phyloP scores from a whole-genome alignment of 2,113 vertebrate genomes.

The Boleophthalmus pectinirostris region DNA sequence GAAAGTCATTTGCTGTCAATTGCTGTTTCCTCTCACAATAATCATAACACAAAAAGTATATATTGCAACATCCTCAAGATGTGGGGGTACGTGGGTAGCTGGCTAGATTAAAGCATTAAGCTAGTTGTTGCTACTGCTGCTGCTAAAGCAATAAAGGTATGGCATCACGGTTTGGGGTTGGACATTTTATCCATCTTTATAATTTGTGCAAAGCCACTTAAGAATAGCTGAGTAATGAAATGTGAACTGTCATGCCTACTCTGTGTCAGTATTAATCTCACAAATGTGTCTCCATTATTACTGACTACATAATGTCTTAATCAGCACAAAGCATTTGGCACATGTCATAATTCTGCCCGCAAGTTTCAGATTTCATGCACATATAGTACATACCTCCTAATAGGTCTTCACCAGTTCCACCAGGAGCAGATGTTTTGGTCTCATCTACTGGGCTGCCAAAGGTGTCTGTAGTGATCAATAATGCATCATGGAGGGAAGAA shows the following conservation, averaged over 20 bases:
- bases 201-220: conserved; percentile 22
- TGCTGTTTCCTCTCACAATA: too few relatives aligned
- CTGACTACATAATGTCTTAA: conserved; percentile 21
- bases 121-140: background rate
- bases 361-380: background rate
- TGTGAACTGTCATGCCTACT: conserved; percentile 32
- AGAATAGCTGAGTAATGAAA: conserved; percentile 9
- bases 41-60: too few relatives aligned
- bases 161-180: background rate
- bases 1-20: too few relatives aligned
- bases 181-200: conserved; percentile 20
- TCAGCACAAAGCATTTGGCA: conserved; percentile 6
- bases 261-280: conserved; percentile 16
- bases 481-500: conserved; percentile 78
- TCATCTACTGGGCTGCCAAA: conserved; percentile 85
- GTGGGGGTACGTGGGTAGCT: too few relatives aligned
- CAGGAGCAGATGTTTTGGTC: conserved; percentile 80
- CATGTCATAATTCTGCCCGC: background rate
- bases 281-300: conserved; percentile 21
- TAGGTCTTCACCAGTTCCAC: conserved; percentile 87
- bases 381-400: conserved; percentile 84
- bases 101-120: too few relatives aligned
- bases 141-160: background rate
- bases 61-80: too few relatives aligned
- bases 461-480: conserved; percentile 83